These are phyloP conservation scores for Apostichopus leukothele DNA, from an alignment of 53 echinoderm and acorn worm genomes.

Conservation along the genomic window DNA sequence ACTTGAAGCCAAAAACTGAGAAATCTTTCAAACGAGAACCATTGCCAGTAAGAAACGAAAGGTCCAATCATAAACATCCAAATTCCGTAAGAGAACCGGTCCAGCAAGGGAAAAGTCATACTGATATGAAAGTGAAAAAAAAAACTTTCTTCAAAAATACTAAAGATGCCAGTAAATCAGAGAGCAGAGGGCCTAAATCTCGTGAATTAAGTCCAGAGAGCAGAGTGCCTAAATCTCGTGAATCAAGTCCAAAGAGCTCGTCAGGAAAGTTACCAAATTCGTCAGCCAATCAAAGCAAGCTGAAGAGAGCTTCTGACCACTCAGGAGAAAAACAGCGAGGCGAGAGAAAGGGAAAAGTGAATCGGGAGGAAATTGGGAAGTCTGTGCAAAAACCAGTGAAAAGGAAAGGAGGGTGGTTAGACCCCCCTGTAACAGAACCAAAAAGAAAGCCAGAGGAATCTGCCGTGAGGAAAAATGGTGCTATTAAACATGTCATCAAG, in stretches of 20 bases:
- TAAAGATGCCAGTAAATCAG: background rate
- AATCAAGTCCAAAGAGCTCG: background rate
- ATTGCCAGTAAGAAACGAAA: background rate
- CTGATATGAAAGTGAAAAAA: background rate
- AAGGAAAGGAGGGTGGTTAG: conserved; percentile 14
- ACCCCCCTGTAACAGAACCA: background rate
- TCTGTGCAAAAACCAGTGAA: background rate
- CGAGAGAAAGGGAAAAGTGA: background rate
- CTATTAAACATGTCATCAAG: background rate
- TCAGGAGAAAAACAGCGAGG: background rate
- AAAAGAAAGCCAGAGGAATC: background rate
- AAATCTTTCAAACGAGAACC: background rate
- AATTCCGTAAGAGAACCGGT: background rate
- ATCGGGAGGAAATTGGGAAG: background rate
- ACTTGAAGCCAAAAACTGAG: background rate
- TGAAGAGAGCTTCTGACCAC: background rate
- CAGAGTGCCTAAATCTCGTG: background rate
- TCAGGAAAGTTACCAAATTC: background rate
- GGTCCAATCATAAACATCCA: background rate
- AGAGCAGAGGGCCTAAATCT: background rate
- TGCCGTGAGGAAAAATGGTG: background rate
- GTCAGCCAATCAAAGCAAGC: background rate
- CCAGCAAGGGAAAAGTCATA: background rate
- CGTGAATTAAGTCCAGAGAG: too few relatives aligned
- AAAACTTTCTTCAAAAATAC: background rate